A percentile compares a stretch with the other conserved stretches of the same genome.
Evolutionary conservation across 2,888 invertebrate species (phyloP).

Genomic region (Nowickia ferox): DNA sequence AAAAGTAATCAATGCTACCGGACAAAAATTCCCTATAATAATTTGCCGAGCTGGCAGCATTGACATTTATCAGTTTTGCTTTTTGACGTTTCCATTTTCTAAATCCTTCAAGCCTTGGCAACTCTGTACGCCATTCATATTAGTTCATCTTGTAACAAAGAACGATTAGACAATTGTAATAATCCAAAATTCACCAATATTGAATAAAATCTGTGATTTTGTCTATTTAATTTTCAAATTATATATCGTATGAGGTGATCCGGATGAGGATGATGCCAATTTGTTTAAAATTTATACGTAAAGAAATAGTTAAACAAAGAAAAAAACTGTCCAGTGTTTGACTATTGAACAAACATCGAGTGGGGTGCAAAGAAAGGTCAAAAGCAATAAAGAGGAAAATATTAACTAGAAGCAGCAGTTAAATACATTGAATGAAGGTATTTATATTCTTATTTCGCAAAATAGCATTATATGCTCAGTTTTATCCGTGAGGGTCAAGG

Average conservation of each 20-base stretch:
- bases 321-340: constrained; percentile 66
- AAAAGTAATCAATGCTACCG: neutral
- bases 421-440: constrained; percentile 59
- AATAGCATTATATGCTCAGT: constrained; percentile 3
- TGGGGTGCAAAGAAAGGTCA: constrained; percentile 51
- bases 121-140: constrained; percentile 9
- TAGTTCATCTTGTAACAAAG: constrained; percentile 63
- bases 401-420: constrained; percentile 31
- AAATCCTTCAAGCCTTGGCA: neutral
- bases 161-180: constrained; percentile 8
- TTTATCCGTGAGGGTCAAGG: constrained; percentile 40
- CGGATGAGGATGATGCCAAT: constrained; percentile 63
- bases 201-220: constrained; percentile 56
- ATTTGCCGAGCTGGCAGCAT: too few species aligned
- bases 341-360: constrained; percentile 54
- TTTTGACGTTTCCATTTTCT: constrained; percentile 11
- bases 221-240: constrained; percentile 36
- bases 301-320: constrained; percentile 68
- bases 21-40: too few species aligned
- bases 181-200: constrained; percentile 48
- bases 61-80: neutral
- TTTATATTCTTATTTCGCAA: neutral
- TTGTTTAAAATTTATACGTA: constrained; percentile 53
- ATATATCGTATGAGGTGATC: constrained; percentile 63
- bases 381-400: constrained; percentile 40